Base-by-base conservation (phyloP, 2,888 invertebrate species). In the Stramonita haemastoma region DNA sequence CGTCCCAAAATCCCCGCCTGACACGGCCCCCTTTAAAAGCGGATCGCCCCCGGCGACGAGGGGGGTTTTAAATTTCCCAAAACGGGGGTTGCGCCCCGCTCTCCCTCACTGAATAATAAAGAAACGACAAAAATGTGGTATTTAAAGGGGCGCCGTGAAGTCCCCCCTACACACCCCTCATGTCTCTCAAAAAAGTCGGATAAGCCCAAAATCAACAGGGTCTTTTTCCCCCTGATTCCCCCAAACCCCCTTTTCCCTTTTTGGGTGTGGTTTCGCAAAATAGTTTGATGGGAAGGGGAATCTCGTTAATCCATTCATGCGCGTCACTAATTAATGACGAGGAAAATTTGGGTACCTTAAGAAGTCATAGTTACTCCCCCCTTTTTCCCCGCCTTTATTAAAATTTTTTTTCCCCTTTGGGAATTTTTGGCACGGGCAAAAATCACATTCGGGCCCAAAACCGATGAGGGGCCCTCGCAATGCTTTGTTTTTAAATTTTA, bases 1-100 rank as follows among this genome's bases (percentile, higher is more conserved):
- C 36, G 97, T 97, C 97, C 97, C 97, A 97, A 97, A 97, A 97
- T 97, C 97, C 97, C 96, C 70, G 96, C 96, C 97, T 97, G 97
- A 96, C 96, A 96, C 95, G 97, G 97, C 97, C 97, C 96, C 97
- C 96, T 60, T 60, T 19, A 60, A 96, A 96, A 96, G 95, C 96
- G 96, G 96, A 96, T 97, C 96, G 96, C 96, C 96, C 96, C 95
- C 73, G 73, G 73, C 32, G 79, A 8, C 29, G 26, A 11, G 32
- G 32, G 29, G 32, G 32, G 32, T 29, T 4, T 8, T 34, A 32
- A 32, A 79, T 26, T 79, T 34, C 79, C 15, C 8, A 32, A 79
- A 79, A 32, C 79, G 29, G 32, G 79, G 79, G 79, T 0, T 32
- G 17, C 26, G 15, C 79, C 13, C 79, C 79, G 0, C 22, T 5